phyloP scores from a whole-genome alignment of 2,797 vertebrate genomes.

The Galaxias olidus region DNA sequence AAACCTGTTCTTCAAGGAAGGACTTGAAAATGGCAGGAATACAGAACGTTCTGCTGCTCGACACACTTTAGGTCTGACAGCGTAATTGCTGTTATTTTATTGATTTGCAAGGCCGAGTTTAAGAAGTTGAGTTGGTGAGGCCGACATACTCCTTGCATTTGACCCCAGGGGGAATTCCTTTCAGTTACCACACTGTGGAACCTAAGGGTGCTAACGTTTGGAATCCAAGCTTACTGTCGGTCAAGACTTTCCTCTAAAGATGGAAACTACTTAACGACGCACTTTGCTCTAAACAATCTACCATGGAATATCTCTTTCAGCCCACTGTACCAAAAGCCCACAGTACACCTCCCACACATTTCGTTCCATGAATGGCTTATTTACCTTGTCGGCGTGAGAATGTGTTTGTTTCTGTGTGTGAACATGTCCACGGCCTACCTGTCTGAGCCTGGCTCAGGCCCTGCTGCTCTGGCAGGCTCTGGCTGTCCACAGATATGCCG shows the following conservation, averaged over 20 bases:
- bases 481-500: constrained; percentile 95
- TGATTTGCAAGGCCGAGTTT: constrained; percentile 20
- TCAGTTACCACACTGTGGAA: not conserved
- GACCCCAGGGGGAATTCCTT: constrained; percentile 28
- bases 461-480: constrained; percentile 90
- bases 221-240: constrained; percentile 1
- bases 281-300: not conserved
- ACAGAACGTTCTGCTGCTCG: constrained; percentile 6
- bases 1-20: constrained; percentile 48
- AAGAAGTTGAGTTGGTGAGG: constrained; percentile 32
- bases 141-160: not conserved
- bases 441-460: constrained; percentile 78
- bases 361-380: not conserved
- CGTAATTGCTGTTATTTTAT: constrained; percentile 35
- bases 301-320: not conserved
- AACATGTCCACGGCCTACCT: constrained; percentile 59
- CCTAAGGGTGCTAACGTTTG: constrained; percentile 17
- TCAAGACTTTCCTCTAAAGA: constrained; percentile 6
- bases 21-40: constrained; percentile 17
- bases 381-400: not conserved
- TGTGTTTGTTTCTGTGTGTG: constrained; percentile 6
- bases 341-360: too few relatives aligned
- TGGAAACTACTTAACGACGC: not conserved
- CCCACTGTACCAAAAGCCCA: too few relatives aligned
- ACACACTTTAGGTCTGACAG: constrained; percentile 26